phyloP scores from a whole-genome alignment of 1,140 invertebrate genomes.

The Halyomorpha halys region DNA sequence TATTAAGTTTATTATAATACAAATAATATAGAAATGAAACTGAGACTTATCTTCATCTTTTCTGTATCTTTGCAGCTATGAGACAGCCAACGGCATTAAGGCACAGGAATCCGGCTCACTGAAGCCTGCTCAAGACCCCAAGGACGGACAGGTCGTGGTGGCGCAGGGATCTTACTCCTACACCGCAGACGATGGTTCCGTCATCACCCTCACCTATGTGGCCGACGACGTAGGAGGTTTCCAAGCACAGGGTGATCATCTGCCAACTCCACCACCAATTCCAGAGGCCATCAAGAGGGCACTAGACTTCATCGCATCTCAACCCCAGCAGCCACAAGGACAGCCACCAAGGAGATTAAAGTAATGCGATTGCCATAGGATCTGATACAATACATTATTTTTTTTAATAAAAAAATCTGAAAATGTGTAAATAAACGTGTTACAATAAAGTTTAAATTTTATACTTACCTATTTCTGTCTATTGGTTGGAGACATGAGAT shows the following conservation, averaged over 20 bases:
- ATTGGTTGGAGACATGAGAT: too few species aligned
- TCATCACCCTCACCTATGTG: conserved; percentile 55
- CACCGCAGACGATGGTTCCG: conserved; percentile 59
- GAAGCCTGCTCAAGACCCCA: conserved; percentile 24
- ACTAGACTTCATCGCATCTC: conserved; percentile 49
- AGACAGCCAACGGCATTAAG: conserved; percentile 28
- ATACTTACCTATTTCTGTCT: background rate
- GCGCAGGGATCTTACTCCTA: conserved; percentile 52
- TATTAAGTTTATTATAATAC: too few species aligned
- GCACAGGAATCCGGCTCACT: conserved; percentile 22
- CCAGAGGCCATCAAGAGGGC: conserved; percentile 62
- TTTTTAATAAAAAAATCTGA: background rate
- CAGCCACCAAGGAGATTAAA: background rate
- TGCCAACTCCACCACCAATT: conserved; percentile 56
- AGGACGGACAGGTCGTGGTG: conserved; percentile 44
- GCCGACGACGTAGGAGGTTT: conserved; percentile 58
- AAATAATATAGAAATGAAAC: too few species aligned
- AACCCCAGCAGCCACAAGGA: conserved; percentile 30
- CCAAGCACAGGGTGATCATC: conserved; percentile 46
- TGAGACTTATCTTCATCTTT: background rate
- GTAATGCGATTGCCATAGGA: background rate
- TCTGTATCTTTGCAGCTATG: conserved; percentile 21
- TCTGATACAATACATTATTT: background rate
- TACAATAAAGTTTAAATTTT: background rate
- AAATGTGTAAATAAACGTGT: conserved; percentile 4